phyloP scores from a whole-genome alignment of 2,797 vertebrate species.

The Chelidonichthys spinosus region DNA sequence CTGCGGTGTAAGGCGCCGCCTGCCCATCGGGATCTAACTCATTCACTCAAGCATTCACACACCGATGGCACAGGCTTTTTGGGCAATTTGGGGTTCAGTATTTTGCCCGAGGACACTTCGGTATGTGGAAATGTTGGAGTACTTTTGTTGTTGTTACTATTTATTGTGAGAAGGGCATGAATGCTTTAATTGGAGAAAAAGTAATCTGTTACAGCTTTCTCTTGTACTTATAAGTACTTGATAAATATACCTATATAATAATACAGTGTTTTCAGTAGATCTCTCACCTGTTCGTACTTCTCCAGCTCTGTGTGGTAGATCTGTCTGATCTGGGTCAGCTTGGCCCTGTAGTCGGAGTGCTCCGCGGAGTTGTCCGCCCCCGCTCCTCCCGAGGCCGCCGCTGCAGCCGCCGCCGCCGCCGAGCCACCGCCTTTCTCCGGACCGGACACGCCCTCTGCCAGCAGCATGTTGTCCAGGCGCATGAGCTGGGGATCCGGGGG shows the following conservation, averaged over 20 bases:
- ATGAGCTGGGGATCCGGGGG: slow-evolving; percentile 97
- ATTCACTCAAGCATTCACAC: no score
- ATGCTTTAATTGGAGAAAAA: background rate
- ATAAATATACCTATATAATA: background rate
- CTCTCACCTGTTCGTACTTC: slow-evolving; percentile 96
- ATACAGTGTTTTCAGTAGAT: background rate
- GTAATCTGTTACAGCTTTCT: background rate
- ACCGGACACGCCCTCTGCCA: slow-evolving; percentile 95
- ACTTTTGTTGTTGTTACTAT: background rate
- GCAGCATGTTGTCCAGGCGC: slow-evolving; percentile 98
- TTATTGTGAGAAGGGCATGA: background rate
- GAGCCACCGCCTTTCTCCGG: slow-evolving; percentile 96
- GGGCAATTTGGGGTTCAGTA: no score
- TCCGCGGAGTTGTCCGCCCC: slow-evolving; percentile 94
- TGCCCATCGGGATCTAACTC: no score
- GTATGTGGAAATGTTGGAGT: background rate
- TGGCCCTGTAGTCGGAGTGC: slow-evolving; percentile 97
- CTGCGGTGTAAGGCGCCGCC: no score
- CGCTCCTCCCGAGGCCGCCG: slow-evolving; percentile 89
- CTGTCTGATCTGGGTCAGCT: slow-evolving; percentile 97
- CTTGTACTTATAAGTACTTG: background rate
- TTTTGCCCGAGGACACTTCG: no score
- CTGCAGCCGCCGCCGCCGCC: slow-evolving; percentile 88
- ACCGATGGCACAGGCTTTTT: no score
- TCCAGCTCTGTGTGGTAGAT: slow-evolving; percentile 99